Evolutionary conservation across 2,113 vertebrate species (phyloP), one percentile per base, ranked within the genome.

Genomic region (Atherinomorus stipes): DNA sequence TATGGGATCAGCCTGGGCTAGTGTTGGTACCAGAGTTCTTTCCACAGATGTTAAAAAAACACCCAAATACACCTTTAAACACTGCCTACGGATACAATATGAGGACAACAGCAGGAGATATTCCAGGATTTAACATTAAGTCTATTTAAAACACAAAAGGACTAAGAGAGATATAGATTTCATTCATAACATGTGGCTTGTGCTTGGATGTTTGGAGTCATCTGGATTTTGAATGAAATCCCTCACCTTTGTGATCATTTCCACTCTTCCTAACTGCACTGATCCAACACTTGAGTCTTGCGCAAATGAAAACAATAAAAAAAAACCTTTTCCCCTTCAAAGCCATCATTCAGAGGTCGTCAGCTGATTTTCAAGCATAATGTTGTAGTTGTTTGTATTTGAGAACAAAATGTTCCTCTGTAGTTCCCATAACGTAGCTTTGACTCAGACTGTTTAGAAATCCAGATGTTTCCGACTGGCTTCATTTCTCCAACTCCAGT

Each of bases 341-440:
- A 37, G 57, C 28, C 7, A 74, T 38, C 58, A 50, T 9, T 26
- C 56, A n/a, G 4, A 34, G 51, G 57, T 58, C 49, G 65, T 71
- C 22, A 64, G 42, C 22, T 57, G 68, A 74, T 52, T 42, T 54
- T 62, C 23, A 68, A 58, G 37, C 19, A 49, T 64, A 53, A 77
- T 50, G 64, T 59, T 12, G 23, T 61, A 71, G 26, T 13, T 68
- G 4, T 70, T 66, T 67, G 18, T 63, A 44, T 78, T n/a, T 7
- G 64, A 68, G 80, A 75, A 85, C 91, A 90, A 86, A 90, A 89
- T 90, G 86, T 93, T 89, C 88, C 44, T 12, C 47, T 57, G 13
- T 40, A 72, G 59, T 78, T 86, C 64, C 71, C 66, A 45, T 78
- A 76, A 82, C 7, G 28, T 50, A 61, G 61, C 83, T 34, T 57